Base-by-base conservation (phyloP, 2,113 vertebrate species). In the Eulemur rufifrons region DNA sequence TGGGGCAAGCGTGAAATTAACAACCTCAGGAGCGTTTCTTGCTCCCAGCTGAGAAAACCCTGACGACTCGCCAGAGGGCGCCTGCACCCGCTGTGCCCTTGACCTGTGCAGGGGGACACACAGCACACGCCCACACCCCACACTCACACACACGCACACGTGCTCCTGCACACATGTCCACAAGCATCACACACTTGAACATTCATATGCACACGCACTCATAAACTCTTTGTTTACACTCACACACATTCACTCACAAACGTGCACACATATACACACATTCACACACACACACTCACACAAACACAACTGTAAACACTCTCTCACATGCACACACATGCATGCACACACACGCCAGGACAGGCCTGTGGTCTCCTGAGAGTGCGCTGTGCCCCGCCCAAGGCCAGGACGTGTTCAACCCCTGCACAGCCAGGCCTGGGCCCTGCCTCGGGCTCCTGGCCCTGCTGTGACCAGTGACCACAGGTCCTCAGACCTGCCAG, bases 361-460 rank as follows among this genome's bases (percentile, higher is more conserved):
- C 23, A 29, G 45, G 50, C 50, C n/a, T 54, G 25, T 12, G 3
- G 0, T 8, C 66, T 18, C 15, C n/a, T 50, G 66, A 39, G 66
- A 54, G 66, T 3, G 4, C 14, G 23, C 64, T 37, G n/a, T 29
- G 47, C 50, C 6, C 66, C 13, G 5, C 32, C 63, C 45, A 4
- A 63, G 23, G 54, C 4, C 4, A 25, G 54, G 23, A 42, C 27
- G 25, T 10, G 80, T 10, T 25, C 12, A 2, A 11, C 21, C 10
- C 47, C 32, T 2, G 2, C 47, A 13, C 3, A 78, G 37, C 47
- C 71, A 3, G 14, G 5, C 42, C n/a, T 13, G 52, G 52, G 14
- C 45, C 47, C n/a, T 32, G 21, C 25, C 0, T 0, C 3, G 18
- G 15, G 47, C 14, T 1, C 14, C 50, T 66, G 39, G 18, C 63